These are phyloP conservation scores for Melipona beecheii DNA, from an alignment of 2,888 invertebrate genomes.

Conservation along the genomic window DNA sequence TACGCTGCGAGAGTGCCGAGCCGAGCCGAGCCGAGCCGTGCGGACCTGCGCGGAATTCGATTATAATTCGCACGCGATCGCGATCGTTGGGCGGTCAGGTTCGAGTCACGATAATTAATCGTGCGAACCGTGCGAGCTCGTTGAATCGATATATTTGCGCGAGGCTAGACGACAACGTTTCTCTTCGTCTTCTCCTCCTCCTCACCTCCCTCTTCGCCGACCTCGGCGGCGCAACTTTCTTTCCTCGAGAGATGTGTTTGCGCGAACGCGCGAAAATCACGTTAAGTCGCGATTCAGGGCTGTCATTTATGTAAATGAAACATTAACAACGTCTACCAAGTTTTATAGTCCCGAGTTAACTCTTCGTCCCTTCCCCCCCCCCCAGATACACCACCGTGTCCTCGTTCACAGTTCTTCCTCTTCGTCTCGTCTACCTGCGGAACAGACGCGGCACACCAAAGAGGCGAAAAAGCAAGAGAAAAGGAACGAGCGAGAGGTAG, in stretches of 20 bases:
- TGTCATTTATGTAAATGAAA: constrained; percentile 73
- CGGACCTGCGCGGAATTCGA: constrained; percentile 24
- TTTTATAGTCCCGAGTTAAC: constrained; percentile 70
- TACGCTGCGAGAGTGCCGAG: not conserved
- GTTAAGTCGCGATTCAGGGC: constrained; percentile 60
- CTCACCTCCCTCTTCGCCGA: too few species aligned
- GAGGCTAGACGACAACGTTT: constrained; percentile 12
- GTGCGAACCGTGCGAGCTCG: not conserved
- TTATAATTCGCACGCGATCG: constrained; percentile 41
- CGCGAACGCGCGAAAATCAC: constrained; percentile 65
- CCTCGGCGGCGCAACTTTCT: constrained; percentile 32
- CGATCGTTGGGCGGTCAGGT: constrained; percentile 26
- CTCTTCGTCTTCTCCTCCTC: not conserved
- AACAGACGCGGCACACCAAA: not conserved
- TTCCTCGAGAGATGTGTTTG: constrained; percentile 40
- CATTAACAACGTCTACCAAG: constrained; percentile 73
- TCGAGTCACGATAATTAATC: constrained; percentile 32
- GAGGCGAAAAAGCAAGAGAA: not conserved
- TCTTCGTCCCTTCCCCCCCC: constrained; percentile 11
- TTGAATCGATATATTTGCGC: constrained; percentile 17
- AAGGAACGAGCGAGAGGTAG: not conserved
- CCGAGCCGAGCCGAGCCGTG: not conserved
- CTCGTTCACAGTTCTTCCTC: constrained; percentile 5
- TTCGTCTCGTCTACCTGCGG: not conserved
- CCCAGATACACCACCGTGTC: constrained; percentile 29